Evolutionary conservation across 2,888 invertebrate genomes (phyloP), one percentile per base, ranked within the genome.

Genomic region (Cloeon dipterum): DNA sequence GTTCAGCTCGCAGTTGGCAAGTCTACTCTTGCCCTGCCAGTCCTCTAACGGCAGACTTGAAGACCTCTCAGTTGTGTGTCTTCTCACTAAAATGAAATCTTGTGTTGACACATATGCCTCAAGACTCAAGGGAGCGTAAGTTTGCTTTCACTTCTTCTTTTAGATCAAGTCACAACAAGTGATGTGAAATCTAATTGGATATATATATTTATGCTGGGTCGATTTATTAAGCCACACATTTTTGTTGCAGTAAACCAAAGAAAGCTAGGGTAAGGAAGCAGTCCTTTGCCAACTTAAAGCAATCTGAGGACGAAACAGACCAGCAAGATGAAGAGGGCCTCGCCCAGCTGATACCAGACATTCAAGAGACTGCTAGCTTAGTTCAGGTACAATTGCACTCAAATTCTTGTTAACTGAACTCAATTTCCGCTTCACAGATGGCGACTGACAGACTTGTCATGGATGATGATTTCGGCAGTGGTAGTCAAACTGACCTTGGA

Each of bases 21-120:
- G 68, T 25, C 56, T 82, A 34, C 54, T 82, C 14, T 57, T 75
- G 42, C 74, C 76, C 0, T 7, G 13, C 14, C 62, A 63, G 25
- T 41, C 29, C 8, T 41, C 45, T 32, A 14, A 40, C 16, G 32
- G 40, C 8, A 34, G 46, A 37, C 47, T 55, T 2, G 52, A 56
- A 14, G 65, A 67, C 13, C 66, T 68, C 2, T 72, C 79, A 3
- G 70, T 91, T 47, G 73, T 76, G 34, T 69, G 74, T 16, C 63
- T 91, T 40, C 64, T 91, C 25, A 69, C 70, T 42, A 81, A 77
- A 53, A 89, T 91, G 88, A 79, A 77, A 53, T 68, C 72, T 37
- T 88, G 88, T 55, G 88, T 91, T 42, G 85, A 89, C 57, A 86
- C 83, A 1, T 91, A 91, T 54, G 78, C 85, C 20, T 77, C 74